These are phyloP conservation scores for Drosophila orosa DNA, from an alignment of 1,140 invertebrate genomes.

Conservation along the genomic window DNA sequence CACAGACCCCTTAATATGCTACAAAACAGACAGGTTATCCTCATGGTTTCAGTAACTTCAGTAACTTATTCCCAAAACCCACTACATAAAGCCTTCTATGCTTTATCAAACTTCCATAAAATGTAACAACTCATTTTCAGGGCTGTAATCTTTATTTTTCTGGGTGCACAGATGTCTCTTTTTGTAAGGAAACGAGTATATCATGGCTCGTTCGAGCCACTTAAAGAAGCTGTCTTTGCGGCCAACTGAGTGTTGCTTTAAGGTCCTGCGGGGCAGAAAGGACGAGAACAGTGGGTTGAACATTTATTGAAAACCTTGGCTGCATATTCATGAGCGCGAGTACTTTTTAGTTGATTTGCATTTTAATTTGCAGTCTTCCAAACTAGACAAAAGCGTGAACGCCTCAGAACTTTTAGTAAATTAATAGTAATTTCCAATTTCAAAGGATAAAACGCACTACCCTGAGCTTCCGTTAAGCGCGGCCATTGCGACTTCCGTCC, in stretches of 20 bases:
- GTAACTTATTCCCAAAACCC: no score
- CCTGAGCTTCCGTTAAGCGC: slow-evolving; percentile 22
- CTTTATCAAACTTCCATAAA: slow-evolving; percentile 5
- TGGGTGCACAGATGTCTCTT: slow-evolving; percentile 18
- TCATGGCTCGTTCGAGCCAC: slow-evolving; percentile 17
- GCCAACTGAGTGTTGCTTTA: slow-evolving; percentile 21
- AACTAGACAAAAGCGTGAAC: not conserved
- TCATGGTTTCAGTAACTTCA: not conserved
- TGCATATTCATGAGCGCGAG: slow-evolving; percentile 53
- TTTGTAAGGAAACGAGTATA: slow-evolving; percentile 5
- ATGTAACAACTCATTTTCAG: not conserved
- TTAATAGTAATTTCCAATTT: slow-evolving; percentile 36
- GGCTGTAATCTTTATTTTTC: not conserved
- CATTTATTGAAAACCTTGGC: slow-evolving; percentile 48
- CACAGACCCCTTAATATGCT: no score
- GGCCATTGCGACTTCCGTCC: slow-evolving; percentile 43
- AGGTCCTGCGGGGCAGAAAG: not conserved
- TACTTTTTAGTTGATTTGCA: slow-evolving; percentile 51
- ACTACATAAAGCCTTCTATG: not conserved
- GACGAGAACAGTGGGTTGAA: slow-evolving; percentile 2
- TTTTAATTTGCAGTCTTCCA: slow-evolving; percentile 35
- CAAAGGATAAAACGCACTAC: slow-evolving; percentile 12
- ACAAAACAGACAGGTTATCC: not conserved
- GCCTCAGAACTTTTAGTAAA: slow-evolving; percentile 17
- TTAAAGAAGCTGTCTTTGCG: slow-evolving; percentile 39